Conservation (phyloP, 1,140 invertebrate species). For the Argopecten irradians region DNA sequence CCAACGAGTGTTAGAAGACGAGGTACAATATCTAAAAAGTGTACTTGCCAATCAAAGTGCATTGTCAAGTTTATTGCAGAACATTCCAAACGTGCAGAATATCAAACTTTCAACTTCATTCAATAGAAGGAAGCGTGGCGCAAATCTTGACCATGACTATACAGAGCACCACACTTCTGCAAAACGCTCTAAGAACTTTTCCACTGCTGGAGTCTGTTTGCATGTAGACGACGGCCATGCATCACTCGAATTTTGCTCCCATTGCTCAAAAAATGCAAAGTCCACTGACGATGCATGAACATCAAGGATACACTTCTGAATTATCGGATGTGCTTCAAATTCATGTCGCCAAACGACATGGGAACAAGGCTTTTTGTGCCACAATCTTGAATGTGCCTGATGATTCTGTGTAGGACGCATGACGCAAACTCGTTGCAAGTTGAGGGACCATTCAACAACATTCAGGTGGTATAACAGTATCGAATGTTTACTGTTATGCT, state of each 20-base stretch:
- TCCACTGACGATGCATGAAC: background rate
- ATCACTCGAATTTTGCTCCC: constrained; percentile 71
- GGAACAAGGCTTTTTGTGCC: background rate
- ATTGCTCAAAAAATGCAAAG: constrained; percentile 58
- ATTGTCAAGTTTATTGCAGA: constrained; percentile 67
- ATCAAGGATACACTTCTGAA: background rate
- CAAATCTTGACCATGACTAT: constrained; percentile 64
- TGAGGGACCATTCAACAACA: background rate
- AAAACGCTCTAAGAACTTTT: constrained; percentile 26
- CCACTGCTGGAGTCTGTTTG: constrained; percentile 69
- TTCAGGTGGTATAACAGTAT: constrained; percentile 21
- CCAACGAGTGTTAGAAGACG: constrained; percentile 58
- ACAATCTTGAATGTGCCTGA: background rate
- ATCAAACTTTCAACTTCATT: constrained; percentile 66
- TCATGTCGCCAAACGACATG: constrained; percentile 3
- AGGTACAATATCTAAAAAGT: constrained; percentile 70
- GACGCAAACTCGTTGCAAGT: background rate
- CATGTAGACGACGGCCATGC: constrained; percentile 71
- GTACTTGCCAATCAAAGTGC: constrained; percentile 72
- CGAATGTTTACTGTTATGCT: background rate
- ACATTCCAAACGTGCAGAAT: constrained; percentile 67
- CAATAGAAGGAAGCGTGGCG: constrained; percentile 50
- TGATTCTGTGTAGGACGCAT: background rate
- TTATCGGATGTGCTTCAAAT: background rate
- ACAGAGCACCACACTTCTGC: background rate